phyloP scores from a whole-genome alignment of 2,113 vertebrate genomes.

The Ancistrus triradiatus region DNA sequence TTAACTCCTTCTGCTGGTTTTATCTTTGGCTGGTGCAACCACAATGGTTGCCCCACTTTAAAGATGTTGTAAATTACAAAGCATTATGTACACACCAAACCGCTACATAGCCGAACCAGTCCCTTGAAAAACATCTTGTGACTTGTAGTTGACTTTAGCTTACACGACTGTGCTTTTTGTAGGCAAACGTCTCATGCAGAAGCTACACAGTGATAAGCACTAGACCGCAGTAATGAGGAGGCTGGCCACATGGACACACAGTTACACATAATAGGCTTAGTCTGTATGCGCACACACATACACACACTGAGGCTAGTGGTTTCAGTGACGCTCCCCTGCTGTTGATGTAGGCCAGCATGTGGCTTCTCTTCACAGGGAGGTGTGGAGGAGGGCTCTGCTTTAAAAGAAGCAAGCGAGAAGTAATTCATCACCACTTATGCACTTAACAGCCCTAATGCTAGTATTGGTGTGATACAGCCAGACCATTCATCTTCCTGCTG shows the following conservation, averaged over 20 bases:
- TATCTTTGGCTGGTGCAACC: slow-evolving; percentile 64
- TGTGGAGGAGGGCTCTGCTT: slow-evolving; percentile 22
- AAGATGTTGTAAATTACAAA: too few species aligned
- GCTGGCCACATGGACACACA: neutral
- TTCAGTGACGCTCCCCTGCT: neutral
- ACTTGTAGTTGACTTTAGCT: too few species aligned
- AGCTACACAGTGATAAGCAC: neutral
- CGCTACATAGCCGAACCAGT: too few species aligned
- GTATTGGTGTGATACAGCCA: slow-evolving; percentile 47
- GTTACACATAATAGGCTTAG: neutral
- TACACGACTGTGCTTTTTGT: neutral
- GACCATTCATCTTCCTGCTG: slow-evolving; percentile 52
- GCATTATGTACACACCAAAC: too few species aligned
- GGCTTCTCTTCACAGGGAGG: slow-evolving; percentile 23
- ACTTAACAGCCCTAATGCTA: slow-evolving; percentile 40
- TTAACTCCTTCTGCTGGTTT: slow-evolving; percentile 69
- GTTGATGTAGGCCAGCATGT: slow-evolving; percentile 2
- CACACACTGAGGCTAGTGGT: neutral
- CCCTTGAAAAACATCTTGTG: too few species aligned
- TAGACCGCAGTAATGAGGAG: neutral
- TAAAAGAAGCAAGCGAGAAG: slow-evolving; percentile 43
- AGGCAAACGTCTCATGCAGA: slow-evolving; percentile 10
- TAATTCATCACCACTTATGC: slow-evolving; percentile 54
- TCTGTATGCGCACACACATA: neutral
- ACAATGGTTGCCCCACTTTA: too few species aligned